phyloP scores from a whole-genome alignment of 2,888 invertebrate species.

The Rhimphoctona megacephalus region DNA sequence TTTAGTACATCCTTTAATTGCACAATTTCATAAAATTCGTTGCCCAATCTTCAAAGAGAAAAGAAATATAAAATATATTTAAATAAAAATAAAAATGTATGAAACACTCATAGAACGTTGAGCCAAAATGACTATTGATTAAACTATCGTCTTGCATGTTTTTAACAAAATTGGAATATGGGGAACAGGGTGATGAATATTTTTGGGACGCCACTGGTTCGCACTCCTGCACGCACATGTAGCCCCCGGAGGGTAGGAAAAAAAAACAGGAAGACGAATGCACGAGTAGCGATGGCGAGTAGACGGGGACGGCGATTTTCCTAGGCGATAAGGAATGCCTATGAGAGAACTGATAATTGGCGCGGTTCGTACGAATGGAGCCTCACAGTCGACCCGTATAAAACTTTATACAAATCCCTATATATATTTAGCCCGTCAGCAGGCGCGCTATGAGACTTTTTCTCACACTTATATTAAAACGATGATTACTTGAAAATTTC shows the following conservation, averaged over 20 bases:
- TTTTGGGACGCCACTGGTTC: conserved; percentile 60
- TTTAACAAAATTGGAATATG: not conserved
- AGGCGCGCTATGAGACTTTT: too few species aligned
- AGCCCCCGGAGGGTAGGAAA: conserved; percentile 36
- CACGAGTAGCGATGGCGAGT: conserved; percentile 56
- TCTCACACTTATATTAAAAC: too few species aligned
- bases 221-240: conserved; percentile 52
- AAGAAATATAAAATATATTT: not conserved
- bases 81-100: not conserved
- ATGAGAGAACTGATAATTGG: conserved; percentile 35
- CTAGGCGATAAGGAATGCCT: conserved; percentile 59
- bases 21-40: not conserved
- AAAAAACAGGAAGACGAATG: conserved; percentile 58
- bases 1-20: not conserved
- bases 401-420: not conserved
- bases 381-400: conserved; percentile 3
- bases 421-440: too few species aligned
- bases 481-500: too few species aligned
- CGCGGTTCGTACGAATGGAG: conserved; percentile 18
- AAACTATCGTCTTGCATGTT: not conserved
- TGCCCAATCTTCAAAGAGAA: not conserved
- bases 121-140: not conserved
- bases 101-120: not conserved
- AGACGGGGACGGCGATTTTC: conserved; percentile 69
- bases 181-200: conserved; percentile 44